Base-by-base conservation (phyloP, 2,797 vertebrate species). In the Enteromius unitaeniatus region DNA sequence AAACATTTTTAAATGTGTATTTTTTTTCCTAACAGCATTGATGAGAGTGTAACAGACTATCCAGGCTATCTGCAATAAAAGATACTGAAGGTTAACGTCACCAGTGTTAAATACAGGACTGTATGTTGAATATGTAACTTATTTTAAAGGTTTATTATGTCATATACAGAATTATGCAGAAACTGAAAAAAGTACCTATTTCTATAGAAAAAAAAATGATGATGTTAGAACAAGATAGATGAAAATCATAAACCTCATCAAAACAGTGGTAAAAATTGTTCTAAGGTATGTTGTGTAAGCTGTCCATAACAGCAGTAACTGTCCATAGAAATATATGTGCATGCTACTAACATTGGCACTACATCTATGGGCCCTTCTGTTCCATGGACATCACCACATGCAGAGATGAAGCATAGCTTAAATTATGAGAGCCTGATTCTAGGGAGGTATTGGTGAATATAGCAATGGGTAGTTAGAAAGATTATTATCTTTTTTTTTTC, bases 401-500 rank as follows among this genome's bases (percentile, higher is more conserved):
- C 64, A 45, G 74, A 75, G 62, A 84, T 62, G 75, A 84, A 78
- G n/a, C 53, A 51, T 60, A 53, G 53, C 10, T 78, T 84, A 49
- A 83, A 89, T 88, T 58, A 84, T 78, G 62, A 85, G 81, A 81
- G 69, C 84, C 87, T 88, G 80, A 84, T 87, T 83, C 51, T 45
- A 72, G 68, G 79, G 85, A 85, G 49, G 1, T 19, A 67, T 45
- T 82, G 78, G 85, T 81, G 77, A 79, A 87, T 86, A 81, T 70
- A 85, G 85, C 87, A 23, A 81, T 75, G 76, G 83, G 64, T 79
- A 74, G 87, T 80, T 79, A 55, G 70, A 83, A 77, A 86, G 90
- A 87, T 93, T 89, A 92, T 91, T 86, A 90, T 75, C 8, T 2
- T 84, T 89, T 53, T 3, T 83, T 89, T 2, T 84, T 89, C 37